Conservation (phyloP, 1,140 invertebrate species). For the Bombus turneri region DNA sequence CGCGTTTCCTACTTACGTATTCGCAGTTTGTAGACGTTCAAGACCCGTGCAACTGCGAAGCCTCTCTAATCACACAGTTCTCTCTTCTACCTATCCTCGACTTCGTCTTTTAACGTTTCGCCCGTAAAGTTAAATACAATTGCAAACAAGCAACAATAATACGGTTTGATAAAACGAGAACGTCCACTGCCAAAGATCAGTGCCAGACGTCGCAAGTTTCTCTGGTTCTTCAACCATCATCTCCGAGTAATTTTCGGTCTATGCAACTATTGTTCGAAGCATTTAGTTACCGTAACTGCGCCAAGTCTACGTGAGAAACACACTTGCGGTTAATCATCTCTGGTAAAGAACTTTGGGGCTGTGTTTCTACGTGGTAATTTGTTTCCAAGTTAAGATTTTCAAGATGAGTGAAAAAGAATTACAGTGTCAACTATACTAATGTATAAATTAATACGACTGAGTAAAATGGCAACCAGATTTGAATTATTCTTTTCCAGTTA, state of each 20-base stretch:
- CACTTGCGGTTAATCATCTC: neutral
- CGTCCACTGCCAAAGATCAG: neutral
- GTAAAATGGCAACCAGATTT: too few relatives aligned
- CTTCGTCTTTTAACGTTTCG: neutral
- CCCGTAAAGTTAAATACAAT: conserved; percentile 9
- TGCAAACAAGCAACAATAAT: conserved; percentile 29
- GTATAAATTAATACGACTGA: too few relatives aligned
- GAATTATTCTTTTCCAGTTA: too few relatives aligned
- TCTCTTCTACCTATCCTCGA: neutral
- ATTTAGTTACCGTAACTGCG: neutral
- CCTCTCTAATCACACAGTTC: conserved; percentile 33
- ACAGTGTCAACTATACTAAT: too few relatives aligned
- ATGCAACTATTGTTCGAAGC: neutral
- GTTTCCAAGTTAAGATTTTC: neutral
- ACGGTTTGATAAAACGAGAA: neutral
- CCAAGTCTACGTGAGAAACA: neutral
- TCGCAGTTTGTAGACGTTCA: conserved; percentile 31
- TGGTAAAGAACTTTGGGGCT: neutral
- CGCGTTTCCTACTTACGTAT: conserved; percentile 32
- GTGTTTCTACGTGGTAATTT: neutral
- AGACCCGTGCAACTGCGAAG: neutral
- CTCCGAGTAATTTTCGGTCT: neutral
- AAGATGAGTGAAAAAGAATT: too few relatives aligned
- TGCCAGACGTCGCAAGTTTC: neutral
- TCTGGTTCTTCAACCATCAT: neutral